Evolutionary conservation across 2,113 vertebrate species (phyloP), one percentile per base, ranked within the genome.

Genomic region (Pelobates fuscus): DNA sequence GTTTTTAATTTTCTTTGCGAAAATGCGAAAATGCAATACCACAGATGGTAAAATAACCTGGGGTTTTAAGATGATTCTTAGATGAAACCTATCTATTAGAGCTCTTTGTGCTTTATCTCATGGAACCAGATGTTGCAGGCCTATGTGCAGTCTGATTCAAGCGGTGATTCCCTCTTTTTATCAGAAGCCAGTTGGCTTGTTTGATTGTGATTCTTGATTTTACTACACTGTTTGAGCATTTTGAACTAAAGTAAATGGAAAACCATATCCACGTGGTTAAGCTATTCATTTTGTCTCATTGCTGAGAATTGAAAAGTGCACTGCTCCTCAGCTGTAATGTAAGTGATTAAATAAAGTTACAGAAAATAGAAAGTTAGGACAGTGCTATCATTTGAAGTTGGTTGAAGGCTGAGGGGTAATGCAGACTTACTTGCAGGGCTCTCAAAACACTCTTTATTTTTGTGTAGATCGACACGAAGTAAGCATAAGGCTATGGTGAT

Each of bases 71-170:
- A 37, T 10, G n/a, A n/a, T n/a, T n/a, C n/a, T n/a, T 37, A 10
- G 24, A 20, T 30, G 10, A 41, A 30, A 20, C n/a, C 0, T 57
- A 15, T 30, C 30, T 57, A 15, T 30, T 21, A 7, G 18, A 32
- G 26, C 46, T 20, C 18, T 23, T 21, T 54, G 18, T 70, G 18
- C 52, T 25, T 43, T 59, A 70, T 70, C 55, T 60, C 18, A 1
- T 18, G 20, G 55, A 21, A 60, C 30, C 68, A 70, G 68, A 41
- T 60, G 37, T 60, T 8, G 17, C 52, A 23, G 52, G 52, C 4
- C n/a, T 23, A 4, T 55, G 52, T 2, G 57, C 32, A n/a, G 30
- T 61, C 37, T 71, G 25, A 71, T 62, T 61, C 46, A 62, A 27
- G 14, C 58, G 43, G 55, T 44, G 37, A 27, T 55, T 44, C 58